These are phyloP conservation scores for Pantala flavescens DNA, from an alignment of 1,140 invertebrate genomes.

Conservation along the genomic window DNA sequence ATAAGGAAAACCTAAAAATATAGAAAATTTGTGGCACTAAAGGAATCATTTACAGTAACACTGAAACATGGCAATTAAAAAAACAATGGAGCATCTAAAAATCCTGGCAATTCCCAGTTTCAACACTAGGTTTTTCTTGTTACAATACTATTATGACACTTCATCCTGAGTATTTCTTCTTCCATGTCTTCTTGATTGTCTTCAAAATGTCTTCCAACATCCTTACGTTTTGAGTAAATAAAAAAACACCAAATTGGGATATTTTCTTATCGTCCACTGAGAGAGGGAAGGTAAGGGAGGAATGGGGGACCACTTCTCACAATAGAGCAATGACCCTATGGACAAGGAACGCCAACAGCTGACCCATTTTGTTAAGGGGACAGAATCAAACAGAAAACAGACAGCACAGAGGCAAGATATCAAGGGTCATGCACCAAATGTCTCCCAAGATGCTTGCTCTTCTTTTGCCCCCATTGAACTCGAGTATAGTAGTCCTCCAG, in stretches of 20 bases:
- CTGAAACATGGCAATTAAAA: neutral
- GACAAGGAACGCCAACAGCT: neutral
- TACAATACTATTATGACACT: neutral
- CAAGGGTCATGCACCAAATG: neutral
- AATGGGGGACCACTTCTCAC: neutral
- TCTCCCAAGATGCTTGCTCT: neutral
- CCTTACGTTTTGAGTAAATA: neutral
- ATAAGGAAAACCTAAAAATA: neutral
- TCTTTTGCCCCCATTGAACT: neutral
- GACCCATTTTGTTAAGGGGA: neutral
- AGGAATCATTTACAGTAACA: neutral
- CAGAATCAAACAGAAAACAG: no score
- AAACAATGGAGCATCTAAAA: conserved; percentile 10
- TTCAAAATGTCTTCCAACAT: conserved; percentile 8
- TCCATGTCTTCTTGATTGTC: conserved; percentile 9
- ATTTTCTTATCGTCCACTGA: neutral
- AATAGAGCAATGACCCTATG: neutral
- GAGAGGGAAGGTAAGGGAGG: neutral
- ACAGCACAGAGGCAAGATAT: neutral
- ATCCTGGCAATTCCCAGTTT: neutral
- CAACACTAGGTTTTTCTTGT: neutral
- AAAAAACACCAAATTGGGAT: neutral
- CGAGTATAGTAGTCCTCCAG: neutral
- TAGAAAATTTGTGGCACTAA: neutral
- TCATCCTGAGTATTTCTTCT: conserved; percentile 6